Evolutionary conservation across 2,888 invertebrate genomes (phyloP), one percentile per base, ranked within the genome.

Genomic region (Limnephilus rhombicus): DNA sequence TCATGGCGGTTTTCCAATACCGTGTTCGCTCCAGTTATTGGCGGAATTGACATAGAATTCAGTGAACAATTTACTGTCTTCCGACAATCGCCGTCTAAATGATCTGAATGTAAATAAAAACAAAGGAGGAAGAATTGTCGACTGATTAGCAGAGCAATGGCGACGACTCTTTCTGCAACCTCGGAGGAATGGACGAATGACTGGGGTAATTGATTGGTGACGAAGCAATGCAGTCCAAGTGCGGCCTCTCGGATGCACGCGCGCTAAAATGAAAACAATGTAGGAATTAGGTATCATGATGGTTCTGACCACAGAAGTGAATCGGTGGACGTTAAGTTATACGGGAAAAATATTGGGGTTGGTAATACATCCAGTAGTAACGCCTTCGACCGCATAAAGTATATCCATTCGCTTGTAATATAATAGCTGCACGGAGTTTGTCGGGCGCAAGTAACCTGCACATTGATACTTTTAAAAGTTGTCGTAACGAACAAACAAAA

Each of bases 21-120:
- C 41, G 85, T n/a, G 85, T n/a, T 85, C 85, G 85, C 85, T 85
- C 85, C 85, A 85, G 85, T 85, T 85, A 41, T n/a, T 24, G n/a
- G 85, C n/a, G 53, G 41, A 45, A 41, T 85, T 85, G 85, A 41
- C 85, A 85, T 85, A 85, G 85, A 85, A 85, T 85, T 85, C 85
- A 85, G 0, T 85, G 12, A 82, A 82, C 82, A 29, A 82, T 45
- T 34, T 34, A 34, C 34, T 45, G 85, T 85, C 85, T 85, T 41
- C 85, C n/a, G 85, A 85, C 49, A 85, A 45, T 85, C 85, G 41
- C n/a, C 85, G 41, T 85, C n/a, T 45, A 45, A 41, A 85, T 2
- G 53, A 68, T 68, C 53, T 24, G 53, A 68, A 68, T 85, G 45
- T 37, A 18, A 41, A 45, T 41, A 85, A 41, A 85, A 85, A 85